phyloP scores from a whole-genome alignment of 2,797 vertebrate genomes.

The Eidolon dupreanum region DNA sequence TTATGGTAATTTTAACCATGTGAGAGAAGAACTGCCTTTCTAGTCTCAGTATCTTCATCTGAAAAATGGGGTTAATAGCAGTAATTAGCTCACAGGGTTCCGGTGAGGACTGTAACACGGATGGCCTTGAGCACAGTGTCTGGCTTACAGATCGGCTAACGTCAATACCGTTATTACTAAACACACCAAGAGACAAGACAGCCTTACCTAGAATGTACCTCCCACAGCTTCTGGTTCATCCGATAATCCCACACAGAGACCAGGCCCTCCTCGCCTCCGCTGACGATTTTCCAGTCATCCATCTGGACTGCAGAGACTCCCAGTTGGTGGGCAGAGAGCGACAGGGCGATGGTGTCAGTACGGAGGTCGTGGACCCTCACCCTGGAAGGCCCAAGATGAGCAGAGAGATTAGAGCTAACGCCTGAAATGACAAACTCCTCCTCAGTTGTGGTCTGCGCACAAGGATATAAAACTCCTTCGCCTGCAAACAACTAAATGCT shows the following conservation, averaged over 20 bases:
- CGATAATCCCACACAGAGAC: constrained; percentile 96
- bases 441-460: neutral
- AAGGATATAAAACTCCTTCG: neutral
- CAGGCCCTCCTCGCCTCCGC: constrained; percentile 94
- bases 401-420: neutral
- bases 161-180: accelerated
- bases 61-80: accelerated
- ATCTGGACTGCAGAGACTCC: constrained; percentile 92
- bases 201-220: constrained; percentile 95
- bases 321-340: constrained; percentile 93
- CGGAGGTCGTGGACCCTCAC: constrained; percentile 94
- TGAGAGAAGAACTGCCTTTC: neutral
- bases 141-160: accelerated
- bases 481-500: no score
- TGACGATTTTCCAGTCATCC: constrained; percentile 97
- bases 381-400: constrained; percentile 79
- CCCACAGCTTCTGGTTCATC: constrained; percentile 95
- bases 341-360: constrained; percentile 83
- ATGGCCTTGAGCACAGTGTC: accelerated
- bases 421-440: neutral
- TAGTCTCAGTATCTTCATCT: neutral
- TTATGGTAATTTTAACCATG: accelerated
- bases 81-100: accelerated
- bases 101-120: accelerated
- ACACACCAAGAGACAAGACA: neutral